phyloP scores from a whole-genome alignment of 2,888 invertebrate genomes.

The Meiosimyza platycephala region DNA sequence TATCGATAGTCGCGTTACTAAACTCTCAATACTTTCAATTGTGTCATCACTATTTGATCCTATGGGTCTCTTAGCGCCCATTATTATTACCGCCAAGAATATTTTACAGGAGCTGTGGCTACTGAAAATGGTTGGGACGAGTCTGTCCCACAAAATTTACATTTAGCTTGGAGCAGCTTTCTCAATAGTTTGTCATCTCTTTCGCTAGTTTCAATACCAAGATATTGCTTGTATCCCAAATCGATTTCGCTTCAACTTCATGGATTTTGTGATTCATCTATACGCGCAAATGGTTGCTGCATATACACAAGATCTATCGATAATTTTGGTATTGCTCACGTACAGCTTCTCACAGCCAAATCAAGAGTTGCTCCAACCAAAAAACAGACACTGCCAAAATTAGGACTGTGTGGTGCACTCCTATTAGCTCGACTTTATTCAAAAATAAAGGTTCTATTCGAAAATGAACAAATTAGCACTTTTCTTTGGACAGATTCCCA shows the following conservation, averaged over 20 bases:
- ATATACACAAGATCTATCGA: slow-evolving; percentile 26
- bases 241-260: slow-evolving; percentile 29
- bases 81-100: slow-evolving; percentile 23
- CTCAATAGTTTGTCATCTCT: neutral
- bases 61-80: slow-evolving; percentile 28
- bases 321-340: slow-evolving; percentile 1
- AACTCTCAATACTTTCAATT: no score
- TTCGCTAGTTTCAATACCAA: no score
- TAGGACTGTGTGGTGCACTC: no score
- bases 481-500: no score
- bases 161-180: neutral
- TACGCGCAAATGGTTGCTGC: slow-evolving; percentile 37
- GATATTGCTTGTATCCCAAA: neutral
- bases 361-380: slow-evolving; percentile 32
- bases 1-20: neutral
- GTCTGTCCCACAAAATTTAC: slow-evolving; percentile 13
- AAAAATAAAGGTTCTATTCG: no score
- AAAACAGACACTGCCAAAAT: neutral
- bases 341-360: slow-evolving; percentile 23
- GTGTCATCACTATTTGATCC: no score
- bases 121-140: slow-evolving; percentile 28
- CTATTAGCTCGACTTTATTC: no score
- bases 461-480: no score
- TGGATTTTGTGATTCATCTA: slow-evolving; percentile 38
- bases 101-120: slow-evolving; percentile 30